Evolutionary conservation across 2,888 invertebrate species (phyloP).

Genomic region (Hypolimnas misippus): DNA sequence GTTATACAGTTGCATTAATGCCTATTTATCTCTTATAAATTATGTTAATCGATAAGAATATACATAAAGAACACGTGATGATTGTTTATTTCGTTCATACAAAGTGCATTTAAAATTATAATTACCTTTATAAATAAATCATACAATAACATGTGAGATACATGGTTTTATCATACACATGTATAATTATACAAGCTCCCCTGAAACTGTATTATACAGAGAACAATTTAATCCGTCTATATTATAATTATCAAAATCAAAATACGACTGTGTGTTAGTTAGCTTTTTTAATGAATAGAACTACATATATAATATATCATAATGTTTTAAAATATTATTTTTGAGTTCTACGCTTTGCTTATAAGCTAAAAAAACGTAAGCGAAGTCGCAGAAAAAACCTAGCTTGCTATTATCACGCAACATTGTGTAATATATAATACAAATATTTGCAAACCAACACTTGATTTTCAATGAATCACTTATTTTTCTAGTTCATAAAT

Average conservation of each 20-base stretch:
- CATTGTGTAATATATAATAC: neutral
- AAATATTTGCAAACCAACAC: neutral
- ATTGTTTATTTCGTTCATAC: neutral
- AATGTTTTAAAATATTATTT: too few relatives aligned
- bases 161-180: neutral
- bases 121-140: neutral
- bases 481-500: constrained; percentile 11
- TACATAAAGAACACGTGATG: constrained; percentile 1
- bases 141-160: neutral
- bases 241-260: too few relatives aligned
- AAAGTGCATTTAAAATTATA: neutral
- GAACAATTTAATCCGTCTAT: too few relatives aligned
- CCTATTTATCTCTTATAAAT: neutral
- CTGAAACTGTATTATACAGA: neutral
- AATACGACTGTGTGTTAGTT: too few relatives aligned
- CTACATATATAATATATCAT: too few relatives aligned
- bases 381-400: neutral
- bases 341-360: too few relatives aligned
- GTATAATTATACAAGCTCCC: neutral
- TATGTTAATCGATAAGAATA: neutral
- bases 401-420: neutral
- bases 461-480: constrained; percentile 3
- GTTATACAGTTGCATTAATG: too few relatives aligned
- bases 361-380: too few relatives aligned
- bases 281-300: too few relatives aligned